Conservation (phyloP, 1,140 invertebrate species). For the Dendrolimus kikuchii region DNA sequence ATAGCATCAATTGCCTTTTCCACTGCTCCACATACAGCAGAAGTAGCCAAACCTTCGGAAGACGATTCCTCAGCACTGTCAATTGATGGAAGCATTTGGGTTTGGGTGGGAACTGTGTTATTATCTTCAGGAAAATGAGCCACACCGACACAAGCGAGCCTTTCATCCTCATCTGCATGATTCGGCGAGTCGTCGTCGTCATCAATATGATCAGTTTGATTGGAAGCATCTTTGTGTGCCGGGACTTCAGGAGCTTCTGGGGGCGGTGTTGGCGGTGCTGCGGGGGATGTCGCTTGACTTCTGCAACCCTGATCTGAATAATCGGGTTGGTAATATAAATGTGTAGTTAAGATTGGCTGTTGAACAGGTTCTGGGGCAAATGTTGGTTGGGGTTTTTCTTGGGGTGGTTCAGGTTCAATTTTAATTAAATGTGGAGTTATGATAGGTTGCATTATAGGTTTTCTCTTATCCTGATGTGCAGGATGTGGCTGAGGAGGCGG, state of each 20-base stretch:
- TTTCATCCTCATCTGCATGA: conserved; percentile 69
- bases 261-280: conserved; percentile 74
- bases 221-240: conserved; percentile 83
- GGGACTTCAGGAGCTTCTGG: conserved; percentile 71
- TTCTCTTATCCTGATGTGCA: conserved; percentile 69
- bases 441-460: conserved; percentile 72
- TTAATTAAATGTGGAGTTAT: conserved; percentile 77
- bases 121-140: conserved; percentile 55
- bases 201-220: conserved; percentile 81
- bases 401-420: conserved; percentile 75
- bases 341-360: conserved; percentile 71
- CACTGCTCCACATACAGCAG: conserved; percentile 37
- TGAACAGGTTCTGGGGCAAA: conserved; percentile 74
- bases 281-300: conserved; percentile 71
- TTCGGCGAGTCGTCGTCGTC: conserved; percentile 69
- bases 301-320: conserved; percentile 60
- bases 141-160: conserved; percentile 59
- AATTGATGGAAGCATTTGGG: conserved; percentile 34
- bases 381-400: conserved; percentile 49
- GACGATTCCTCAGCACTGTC: conserved; percentile 57
- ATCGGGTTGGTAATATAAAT: conserved; percentile 72
- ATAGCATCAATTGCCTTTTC: conserved; percentile 62
- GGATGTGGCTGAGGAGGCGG: conserved; percentile 47
- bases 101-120: conserved; percentile 26
- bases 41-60: conserved; percentile 38